Percentiles rank a stretch among this genome's conserved stretches.
Conservation (phyloP, 2,888 invertebrate genomes). For the Nemurella pictetii region DNA sequence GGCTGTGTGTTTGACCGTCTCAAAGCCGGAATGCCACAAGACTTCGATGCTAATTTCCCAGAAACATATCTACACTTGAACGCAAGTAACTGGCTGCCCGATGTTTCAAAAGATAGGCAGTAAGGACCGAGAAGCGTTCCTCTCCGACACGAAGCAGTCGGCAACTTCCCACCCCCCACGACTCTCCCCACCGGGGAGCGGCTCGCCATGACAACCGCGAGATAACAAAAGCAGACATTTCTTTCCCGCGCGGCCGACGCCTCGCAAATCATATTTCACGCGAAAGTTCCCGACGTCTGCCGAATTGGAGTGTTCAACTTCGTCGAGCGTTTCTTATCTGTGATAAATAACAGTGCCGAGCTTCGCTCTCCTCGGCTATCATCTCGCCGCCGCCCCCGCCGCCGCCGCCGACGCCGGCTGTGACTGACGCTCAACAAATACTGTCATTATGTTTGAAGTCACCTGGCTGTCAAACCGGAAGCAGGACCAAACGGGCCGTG, state of each 20-base stretch:
- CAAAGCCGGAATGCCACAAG: too few species aligned
- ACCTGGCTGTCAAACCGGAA: not conserved
- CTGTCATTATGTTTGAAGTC: not conserved
- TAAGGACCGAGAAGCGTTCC: too few species aligned
- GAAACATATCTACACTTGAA: too few species aligned
- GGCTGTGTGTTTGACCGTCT: too few species aligned
- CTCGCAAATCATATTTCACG: not conserved
- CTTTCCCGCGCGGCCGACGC: not conserved
- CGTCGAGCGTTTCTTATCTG: not conserved
- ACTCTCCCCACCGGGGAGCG: not conserved
- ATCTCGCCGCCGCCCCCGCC: not conserved
- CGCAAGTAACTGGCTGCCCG: too few species aligned
- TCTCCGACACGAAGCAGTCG: too few species aligned
- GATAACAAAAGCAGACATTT: not conserved
- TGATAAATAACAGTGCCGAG: not conserved
- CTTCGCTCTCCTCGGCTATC: not conserved
- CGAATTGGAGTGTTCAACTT: not conserved
- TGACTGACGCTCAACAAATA: not conserved
- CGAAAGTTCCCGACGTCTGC: not conserved
- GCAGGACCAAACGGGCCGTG: too few species aligned
- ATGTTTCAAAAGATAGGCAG: too few species aligned
- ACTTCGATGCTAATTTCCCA: too few species aligned
- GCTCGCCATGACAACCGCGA: too few species aligned
- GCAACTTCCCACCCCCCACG: not conserved
- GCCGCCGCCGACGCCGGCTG: not conserved